Conservation (phyloP, 2,888 invertebrate genomes). For the Polyommatus icarus region DNA sequence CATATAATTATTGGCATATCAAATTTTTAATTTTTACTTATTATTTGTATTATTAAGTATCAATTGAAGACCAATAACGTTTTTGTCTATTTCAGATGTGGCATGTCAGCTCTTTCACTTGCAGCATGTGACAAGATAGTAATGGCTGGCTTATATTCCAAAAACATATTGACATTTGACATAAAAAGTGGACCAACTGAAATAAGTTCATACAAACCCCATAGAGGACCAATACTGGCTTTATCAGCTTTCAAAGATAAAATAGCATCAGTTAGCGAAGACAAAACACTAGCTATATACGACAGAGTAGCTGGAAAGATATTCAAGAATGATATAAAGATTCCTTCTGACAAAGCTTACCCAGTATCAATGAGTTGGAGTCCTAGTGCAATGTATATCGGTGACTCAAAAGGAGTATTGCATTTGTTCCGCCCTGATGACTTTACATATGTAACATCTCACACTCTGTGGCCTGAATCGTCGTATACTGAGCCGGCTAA, state of each 20-base stretch:
- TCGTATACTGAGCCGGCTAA: conserved; percentile 58
- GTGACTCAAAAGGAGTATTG: conserved; percentile 69
- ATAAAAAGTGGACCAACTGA: conserved; percentile 64
- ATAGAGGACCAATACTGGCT: conserved; percentile 76
- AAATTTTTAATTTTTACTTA: too few relatives aligned
- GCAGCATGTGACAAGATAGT: conserved; percentile 69
- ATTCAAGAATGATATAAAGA: conserved; percentile 60
- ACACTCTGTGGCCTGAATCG: conserved; percentile 66
- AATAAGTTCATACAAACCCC: conserved; percentile 70
- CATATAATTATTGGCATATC: too few relatives aligned
- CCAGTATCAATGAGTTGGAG: conserved; percentile 71
- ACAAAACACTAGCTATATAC: conserved; percentile 79
- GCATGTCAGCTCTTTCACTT: conserved; percentile 78
- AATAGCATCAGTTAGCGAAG: conserved; percentile 81
- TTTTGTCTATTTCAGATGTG: conserved; percentile 57
- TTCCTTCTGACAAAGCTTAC: conserved; percentile 64
- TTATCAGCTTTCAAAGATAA: conserved; percentile 63
- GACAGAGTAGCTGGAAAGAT: conserved; percentile 76
- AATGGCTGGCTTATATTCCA: conserved; percentile 79
- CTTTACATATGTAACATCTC: conserved; percentile 53
- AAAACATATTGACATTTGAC: conserved; percentile 77
- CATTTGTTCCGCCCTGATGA: conserved; percentile 67
- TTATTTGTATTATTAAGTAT: too few relatives aligned
- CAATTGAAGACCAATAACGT: neutral
- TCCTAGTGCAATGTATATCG: conserved; percentile 64